These are phyloP conservation scores for Dasypolia templi DNA, from an alignment of 2,888 invertebrate genomes.

Conservation along the genomic window DNA sequence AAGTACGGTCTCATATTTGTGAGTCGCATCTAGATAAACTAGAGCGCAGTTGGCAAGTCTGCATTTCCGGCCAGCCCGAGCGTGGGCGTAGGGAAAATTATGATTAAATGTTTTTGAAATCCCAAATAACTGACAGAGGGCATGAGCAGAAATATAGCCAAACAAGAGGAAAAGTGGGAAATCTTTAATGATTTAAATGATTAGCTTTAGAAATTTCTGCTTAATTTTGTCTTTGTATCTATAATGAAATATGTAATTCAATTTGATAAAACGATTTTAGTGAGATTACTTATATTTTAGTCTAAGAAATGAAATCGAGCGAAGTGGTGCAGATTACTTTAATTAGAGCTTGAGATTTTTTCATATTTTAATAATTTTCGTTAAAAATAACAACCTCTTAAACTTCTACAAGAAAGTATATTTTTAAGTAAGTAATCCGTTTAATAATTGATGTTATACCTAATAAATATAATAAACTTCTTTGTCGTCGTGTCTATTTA, in stretches of 20 bases:
- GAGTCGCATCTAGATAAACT: conserved; percentile 25
- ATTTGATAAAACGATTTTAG: neutral
- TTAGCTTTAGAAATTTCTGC: neutral
- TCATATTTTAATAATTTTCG: neutral
- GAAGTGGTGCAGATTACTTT: neutral
- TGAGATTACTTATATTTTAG: neutral
- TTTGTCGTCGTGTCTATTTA: no score
- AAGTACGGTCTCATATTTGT: neutral
- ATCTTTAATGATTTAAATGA: neutral
- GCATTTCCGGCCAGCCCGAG: neutral
- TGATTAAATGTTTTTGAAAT: neutral
- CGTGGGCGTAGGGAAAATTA: neutral
- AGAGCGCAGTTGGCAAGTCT: neutral
- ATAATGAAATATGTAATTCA: neutral
- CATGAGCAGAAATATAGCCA: neutral
- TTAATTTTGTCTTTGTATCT: neutral
- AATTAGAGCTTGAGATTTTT: neutral
- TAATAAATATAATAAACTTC: no score
- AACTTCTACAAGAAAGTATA: neutral
- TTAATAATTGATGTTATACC: no score
- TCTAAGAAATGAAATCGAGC: neutral
- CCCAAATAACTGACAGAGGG: no score
- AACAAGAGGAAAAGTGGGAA: neutral
- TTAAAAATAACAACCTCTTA: neutral
- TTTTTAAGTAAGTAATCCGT: no score